Evolutionary conservation across 2,113 vertebrate genomes (phyloP), one percentile per base, ranked within the genome.

Genomic region (Oreotragus oreotragus): DNA sequence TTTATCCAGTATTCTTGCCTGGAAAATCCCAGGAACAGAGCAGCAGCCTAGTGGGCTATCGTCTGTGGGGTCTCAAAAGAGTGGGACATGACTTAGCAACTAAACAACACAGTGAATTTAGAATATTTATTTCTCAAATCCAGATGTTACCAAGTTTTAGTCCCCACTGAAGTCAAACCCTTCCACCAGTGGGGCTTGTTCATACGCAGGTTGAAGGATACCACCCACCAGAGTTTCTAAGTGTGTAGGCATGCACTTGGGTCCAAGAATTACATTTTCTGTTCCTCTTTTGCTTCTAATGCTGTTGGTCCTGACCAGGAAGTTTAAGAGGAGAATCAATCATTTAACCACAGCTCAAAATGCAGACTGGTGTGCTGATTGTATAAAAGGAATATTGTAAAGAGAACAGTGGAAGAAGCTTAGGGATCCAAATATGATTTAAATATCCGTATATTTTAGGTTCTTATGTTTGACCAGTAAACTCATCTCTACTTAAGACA

Each of bases 331-430:
- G 14, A 91, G 8, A 43, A 53, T 36, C 21, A 60, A 2, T 13
- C n/a, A 16, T 90, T 11, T 62, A 79, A 53, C 28, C 21, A 25
- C 27, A 49, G 49, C 58, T 70, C 3, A 49, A 87, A 25, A 6
- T 2, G 0, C 2, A 73, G 51, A 9, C 19, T 39, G 7, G 3
- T 23, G 4, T 43, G 28, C 10, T 8, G 14, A 8, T 64, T 2
- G 12, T 15, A 12, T 45, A 49, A 21, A 39, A 21, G 5, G 0
- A 64, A 6, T 53, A 55, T 4, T 7, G 27, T 25, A 47, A 77
- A 76, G 5, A 83, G 5, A 83, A 36, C 21, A 43, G 77, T 2
- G 17, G 30, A 28, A 11, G 30, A 70, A 51, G 4, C 23, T 13
- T 13, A 11, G 7, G 58, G 7, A n/a, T 39, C 17, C n/a, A 87